Evolutionary conservation across 2,797 vertebrate genomes (phyloP).

Genomic region (Novumbra hubbsi): DNA sequence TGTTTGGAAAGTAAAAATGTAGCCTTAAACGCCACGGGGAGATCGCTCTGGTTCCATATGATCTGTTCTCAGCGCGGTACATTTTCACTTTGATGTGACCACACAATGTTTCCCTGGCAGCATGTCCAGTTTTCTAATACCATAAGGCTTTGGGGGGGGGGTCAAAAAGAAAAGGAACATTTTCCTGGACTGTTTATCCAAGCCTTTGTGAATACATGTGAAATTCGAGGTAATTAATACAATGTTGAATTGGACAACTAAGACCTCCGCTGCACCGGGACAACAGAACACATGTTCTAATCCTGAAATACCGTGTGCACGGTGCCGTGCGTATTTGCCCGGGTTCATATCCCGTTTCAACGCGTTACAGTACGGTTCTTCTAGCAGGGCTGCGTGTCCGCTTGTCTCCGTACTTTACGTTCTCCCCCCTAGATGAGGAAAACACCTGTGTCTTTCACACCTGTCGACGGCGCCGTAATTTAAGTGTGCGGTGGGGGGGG

Average conservation of each 20-base stretch:
- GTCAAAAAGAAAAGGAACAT: background rate
- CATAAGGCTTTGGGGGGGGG: background rate
- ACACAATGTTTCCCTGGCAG: background rate
- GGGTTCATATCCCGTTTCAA: background rate
- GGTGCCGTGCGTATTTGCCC: background rate
- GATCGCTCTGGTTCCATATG: background rate
- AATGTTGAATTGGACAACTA: conserved; percentile 1
- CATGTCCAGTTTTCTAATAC: background rate
- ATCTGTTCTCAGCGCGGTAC: background rate
- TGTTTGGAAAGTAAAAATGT: background rate
- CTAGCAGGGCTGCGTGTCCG: background rate
- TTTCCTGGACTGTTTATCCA: background rate
- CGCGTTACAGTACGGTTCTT: conserved; percentile 1
- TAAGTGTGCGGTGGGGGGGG: conserved; percentile 39
- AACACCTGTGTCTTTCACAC: conserved; percentile 58
- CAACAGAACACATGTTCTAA: conserved; percentile 10
- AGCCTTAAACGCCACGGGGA: background rate
- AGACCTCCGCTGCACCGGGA: background rate
- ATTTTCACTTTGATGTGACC: conserved; percentile 10
- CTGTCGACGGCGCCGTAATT: conserved; percentile 53
- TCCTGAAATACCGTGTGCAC: background rate
- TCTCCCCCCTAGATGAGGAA: conserved; percentile 46
- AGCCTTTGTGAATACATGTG: background rate
- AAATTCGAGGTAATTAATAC: background rate
- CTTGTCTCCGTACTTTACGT: background rate